Conservation (phyloP, 2,888 invertebrate species). For the Drosophila pseudotalamancana region DNA sequence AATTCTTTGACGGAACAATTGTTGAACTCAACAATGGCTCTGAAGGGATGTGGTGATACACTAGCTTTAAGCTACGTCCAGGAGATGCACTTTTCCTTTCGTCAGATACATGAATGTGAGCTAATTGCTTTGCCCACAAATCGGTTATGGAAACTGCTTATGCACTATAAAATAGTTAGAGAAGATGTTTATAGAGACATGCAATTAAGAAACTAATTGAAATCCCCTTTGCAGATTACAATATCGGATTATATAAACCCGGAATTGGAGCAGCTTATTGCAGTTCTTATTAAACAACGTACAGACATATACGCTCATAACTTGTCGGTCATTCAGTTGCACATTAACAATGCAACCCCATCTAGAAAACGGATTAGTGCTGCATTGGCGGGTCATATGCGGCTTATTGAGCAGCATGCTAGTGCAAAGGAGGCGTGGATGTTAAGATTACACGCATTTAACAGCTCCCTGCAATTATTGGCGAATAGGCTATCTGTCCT, state of each 20-base stretch:
- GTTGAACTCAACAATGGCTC: background rate
- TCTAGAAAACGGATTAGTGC: background rate
- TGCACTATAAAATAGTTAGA: slow-evolving; percentile 49
- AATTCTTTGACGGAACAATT: slow-evolving; percentile 26
- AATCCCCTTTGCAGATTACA: slow-evolving; percentile 16
- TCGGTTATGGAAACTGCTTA: slow-evolving; percentile 55
- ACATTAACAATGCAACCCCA: slow-evolving; percentile 26
- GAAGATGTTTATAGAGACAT: background rate
- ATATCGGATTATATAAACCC: slow-evolving; percentile 14
- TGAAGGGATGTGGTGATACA: background rate
- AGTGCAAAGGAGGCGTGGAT: slow-evolving; percentile 48
- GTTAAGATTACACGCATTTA: slow-evolving; percentile 38
- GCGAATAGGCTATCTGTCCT: slow-evolving; percentile 23
- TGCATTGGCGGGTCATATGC: slow-evolving; percentile 36
- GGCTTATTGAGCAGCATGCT: slow-evolving; percentile 23
- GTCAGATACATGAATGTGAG: slow-evolving; percentile 23
- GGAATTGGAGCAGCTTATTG: slow-evolving; percentile 30
- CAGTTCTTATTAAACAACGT: slow-evolving; percentile 32
- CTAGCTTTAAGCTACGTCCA: slow-evolving; percentile 9
- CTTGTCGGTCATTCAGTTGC: slow-evolving; percentile 48
- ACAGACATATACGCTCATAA: slow-evolving; percentile 34
- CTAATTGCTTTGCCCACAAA: slow-evolving; percentile 36
- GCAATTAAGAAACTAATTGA: background rate
- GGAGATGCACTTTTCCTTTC: slow-evolving; percentile 52
- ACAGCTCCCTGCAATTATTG: slow-evolving; percentile 29